Evolutionary conservation across 2,113 vertebrate species (phyloP), one percentile per base, ranked within the genome.

Genomic region (Pandion haliaetus): DNA sequence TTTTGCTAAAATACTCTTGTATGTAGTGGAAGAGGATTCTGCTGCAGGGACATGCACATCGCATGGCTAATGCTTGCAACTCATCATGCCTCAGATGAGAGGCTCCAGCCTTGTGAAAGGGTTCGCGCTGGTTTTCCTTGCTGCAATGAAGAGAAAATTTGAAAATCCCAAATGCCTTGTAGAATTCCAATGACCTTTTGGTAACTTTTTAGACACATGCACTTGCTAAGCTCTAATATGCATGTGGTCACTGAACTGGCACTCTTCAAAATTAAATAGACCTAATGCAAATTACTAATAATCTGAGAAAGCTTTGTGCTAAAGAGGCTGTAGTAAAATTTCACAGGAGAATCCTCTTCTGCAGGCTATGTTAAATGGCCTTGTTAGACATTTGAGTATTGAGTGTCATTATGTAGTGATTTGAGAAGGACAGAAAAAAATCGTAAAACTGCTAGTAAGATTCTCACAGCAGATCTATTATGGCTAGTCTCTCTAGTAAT

Each of bases 311-410:
- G 84, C 94, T 97, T 95, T 94, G 92, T 95, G 90, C 87, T 96
- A 82, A 97, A 97, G 93, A 97, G 87, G 59, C 93, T 97, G 91
- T 83, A 97, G 79, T 95, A 97, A 97, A 96, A 96, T 93, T 98
- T 97, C 96, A 95, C 88, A 87, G 88, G 91, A 96, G 79, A 97
- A 88, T 71, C 57, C 78, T 97, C 96, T 96, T 94, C 89, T 92
- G 71, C 71, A 92, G 63, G 80, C 82, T 96, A 54, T 95, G 90
- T 95, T 95, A 97, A 96, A 96, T 92, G 91, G 91, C 55, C 96
- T 93, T 97, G 91, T 96, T 95, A 96, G 95, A 89, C 93, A 91
- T 96, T 95, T 91, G 91, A 96, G 93, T 88, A 96, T 86, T 94
- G 94, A 98, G 93, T 93, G 93, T 93, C 82, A 95, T 98, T 96